Conservation (phyloP, 2,113 vertebrate genomes). For the Hemiscyllium ocellatum region DNA sequence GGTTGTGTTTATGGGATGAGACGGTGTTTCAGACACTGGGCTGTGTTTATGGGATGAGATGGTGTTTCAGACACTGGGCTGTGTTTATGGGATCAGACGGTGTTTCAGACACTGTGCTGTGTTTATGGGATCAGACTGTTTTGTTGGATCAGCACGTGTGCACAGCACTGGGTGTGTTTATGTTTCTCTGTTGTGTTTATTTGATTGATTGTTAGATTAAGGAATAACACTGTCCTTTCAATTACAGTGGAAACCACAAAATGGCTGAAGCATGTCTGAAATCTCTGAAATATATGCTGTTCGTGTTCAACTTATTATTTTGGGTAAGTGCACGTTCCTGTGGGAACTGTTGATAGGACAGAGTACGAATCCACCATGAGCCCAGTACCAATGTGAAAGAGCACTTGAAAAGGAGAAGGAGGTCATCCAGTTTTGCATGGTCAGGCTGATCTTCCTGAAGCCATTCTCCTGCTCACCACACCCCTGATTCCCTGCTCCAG, state of each 20-base stretch:
- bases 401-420: too few relatives aligned
- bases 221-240: neutral
- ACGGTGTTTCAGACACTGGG: neutral
- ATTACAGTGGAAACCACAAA: constrained; percentile 41
- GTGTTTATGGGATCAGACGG: too few relatives aligned
- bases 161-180: neutral
- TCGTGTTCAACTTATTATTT: constrained; percentile 54
- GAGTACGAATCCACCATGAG: neutral
- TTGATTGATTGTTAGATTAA: neutral
- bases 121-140: too few relatives aligned
- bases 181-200: neutral
- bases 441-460: too few relatives aligned
- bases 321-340: constrained; percentile 49
- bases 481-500: too few relatives aligned
- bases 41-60: neutral
- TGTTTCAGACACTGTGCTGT: too few relatives aligned
- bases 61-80: neutral
- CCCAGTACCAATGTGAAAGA: neutral
- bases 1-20: neutral
- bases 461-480: too few relatives aligned
- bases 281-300: constrained; percentile 52
- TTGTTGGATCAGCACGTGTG: neutral
- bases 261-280: constrained; percentile 50
- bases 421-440: too few relatives aligned
- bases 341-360: neutral